These are phyloP conservation scores for Piezodorus guildinii DNA, from an alignment of 1,140 invertebrate species.

Conservation along the genomic window DNA sequence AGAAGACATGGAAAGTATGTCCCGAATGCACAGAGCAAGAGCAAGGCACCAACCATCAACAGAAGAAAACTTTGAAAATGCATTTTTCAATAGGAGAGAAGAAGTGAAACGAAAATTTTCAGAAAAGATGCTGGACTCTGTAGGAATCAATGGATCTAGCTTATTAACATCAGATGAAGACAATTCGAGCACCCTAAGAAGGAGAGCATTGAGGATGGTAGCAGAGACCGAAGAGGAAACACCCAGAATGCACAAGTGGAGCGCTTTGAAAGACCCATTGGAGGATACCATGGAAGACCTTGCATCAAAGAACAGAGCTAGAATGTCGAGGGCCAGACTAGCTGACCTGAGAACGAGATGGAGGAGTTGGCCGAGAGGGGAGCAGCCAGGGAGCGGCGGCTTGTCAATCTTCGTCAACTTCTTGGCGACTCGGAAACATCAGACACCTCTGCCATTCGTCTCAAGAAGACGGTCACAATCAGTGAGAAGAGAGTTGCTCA, in stretches of 20 bases:
- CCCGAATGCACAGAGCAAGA: constrained; percentile 19
- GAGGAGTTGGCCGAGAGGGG: constrained; percentile 41
- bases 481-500: neutral
- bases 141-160: constrained; percentile 17
- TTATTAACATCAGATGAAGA: neutral
- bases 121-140: constrained; percentile 24
- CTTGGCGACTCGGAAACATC: neutral
- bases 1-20: constrained; percentile 1
- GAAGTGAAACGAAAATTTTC: constrained; percentile 17
- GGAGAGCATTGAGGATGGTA: neutral
- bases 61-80: constrained; percentile 19
- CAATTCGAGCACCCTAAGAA: neutral
- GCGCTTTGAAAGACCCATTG: neutral
- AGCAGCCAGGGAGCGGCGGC: constrained; percentile 42
- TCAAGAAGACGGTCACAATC: neutral
- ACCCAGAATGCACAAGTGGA: constrained; percentile 7
- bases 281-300: constrained; percentile 9
- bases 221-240: neutral
- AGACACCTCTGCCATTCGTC: neutral
- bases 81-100: constrained; percentile 17
- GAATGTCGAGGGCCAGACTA: constrained; percentile 38
- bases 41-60: neutral
- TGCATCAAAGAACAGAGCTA: constrained; percentile 34
- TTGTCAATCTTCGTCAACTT: constrained; percentile 42
- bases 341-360: constrained; percentile 49